phyloP scores from a whole-genome alignment of 2,797 vertebrate genomes.

The Clarias laeviceps region DNA sequence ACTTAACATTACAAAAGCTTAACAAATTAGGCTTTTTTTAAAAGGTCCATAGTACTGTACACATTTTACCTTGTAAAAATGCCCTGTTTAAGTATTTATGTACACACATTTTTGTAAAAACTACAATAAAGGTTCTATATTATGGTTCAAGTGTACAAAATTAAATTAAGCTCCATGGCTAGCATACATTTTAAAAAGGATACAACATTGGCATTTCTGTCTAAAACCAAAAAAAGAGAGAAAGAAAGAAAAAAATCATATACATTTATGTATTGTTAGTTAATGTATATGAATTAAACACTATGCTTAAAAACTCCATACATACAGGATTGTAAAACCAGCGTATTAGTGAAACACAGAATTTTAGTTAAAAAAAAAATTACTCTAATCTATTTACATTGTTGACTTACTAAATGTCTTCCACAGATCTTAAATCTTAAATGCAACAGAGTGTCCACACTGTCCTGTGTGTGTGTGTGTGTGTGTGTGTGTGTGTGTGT shows the following conservation, averaged over 20 bases:
- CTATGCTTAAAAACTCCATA: not conserved
- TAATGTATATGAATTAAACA: not conserved
- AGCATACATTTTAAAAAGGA: conserved; percentile 57
- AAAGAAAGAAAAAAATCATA: not conserved
- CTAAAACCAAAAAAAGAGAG: conserved; percentile 37
- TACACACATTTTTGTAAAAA: not conserved
- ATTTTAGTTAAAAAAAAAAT: not conserved
- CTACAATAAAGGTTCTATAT: not conserved
- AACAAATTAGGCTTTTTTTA: not conserved
- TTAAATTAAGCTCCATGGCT: not conserved
- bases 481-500: not conserved
- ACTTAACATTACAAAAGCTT: not conserved
- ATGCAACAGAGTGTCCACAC: no score
- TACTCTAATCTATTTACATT: not conserved
- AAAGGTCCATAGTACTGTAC: not conserved
- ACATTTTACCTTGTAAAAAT: not conserved
- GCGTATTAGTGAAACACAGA: not conserved
- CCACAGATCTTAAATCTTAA: not conserved
- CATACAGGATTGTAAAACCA: not conserved
- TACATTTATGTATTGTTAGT: not conserved
- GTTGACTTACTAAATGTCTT: not conserved
- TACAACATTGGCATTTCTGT: conserved; percentile 57
- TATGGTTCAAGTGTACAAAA: not conserved
- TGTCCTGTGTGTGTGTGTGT: not conserved
- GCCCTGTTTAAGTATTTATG: not conserved